Evolutionary conservation across 2,113 vertebrate species (phyloP).

Genomic region (Hemibagrus wyckioides): DNA sequence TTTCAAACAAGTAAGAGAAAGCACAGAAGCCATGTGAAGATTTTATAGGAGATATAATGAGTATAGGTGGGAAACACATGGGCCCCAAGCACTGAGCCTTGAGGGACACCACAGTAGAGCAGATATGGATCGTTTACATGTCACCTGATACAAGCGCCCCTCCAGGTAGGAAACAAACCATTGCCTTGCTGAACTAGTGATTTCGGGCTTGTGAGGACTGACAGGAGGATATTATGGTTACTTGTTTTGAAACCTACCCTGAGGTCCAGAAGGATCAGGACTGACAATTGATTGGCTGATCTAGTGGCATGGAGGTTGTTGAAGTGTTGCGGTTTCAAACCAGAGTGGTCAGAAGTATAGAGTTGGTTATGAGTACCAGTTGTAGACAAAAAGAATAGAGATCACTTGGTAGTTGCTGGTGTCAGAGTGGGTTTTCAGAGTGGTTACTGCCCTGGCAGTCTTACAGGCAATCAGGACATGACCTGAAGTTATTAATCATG

Average conservation of each 20-base stretch:
- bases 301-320: not conserved
- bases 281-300: slow-evolving; percentile 11
- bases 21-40: not conserved
- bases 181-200: not conserved
- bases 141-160: not conserved
- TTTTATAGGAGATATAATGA: not conserved
- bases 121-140: slow-evolving; percentile 11
- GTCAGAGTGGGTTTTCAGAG: not conserved
- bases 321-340: not conserved
- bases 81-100: not conserved
- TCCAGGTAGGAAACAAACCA: not conserved
- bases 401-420: not conserved
- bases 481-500: not conserved
- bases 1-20: not conserved
- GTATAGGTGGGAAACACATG: not conserved
- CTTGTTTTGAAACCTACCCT: slow-evolving; percentile 19
- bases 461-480: slow-evolving; percentile 12
- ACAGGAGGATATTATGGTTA: slow-evolving; percentile 18
- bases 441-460: not conserved
- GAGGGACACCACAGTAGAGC: slow-evolving; percentile 11
- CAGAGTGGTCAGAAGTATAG: not conserved
- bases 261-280: not conserved
- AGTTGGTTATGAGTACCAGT: not conserved
- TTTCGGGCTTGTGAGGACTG: slow-evolving; percentile 1
- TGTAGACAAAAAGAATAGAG: not conserved